These are phyloP conservation scores for Suillia variegata DNA, from an alignment of 2,888 invertebrate species.

Conservation along the genomic window DNA sequence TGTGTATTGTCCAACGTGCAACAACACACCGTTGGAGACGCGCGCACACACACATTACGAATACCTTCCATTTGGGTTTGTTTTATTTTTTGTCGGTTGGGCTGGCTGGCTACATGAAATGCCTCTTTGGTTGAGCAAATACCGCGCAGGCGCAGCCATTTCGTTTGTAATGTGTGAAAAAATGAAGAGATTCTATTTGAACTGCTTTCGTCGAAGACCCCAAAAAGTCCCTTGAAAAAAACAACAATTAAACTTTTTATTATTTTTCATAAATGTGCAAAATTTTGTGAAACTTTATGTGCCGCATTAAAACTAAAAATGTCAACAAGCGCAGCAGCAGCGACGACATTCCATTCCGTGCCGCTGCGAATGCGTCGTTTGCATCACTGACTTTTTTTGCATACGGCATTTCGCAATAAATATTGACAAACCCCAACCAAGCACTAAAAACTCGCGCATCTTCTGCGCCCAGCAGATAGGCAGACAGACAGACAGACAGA, in stretches of 20 bases:
- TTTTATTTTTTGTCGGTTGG: no score
- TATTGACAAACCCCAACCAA: conserved; percentile 38
- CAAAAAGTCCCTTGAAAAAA: no score
- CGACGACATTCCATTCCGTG: neutral
- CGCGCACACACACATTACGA: conserved; percentile 22
- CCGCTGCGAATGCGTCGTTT: neutral
- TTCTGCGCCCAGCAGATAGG: conserved; percentile 1
- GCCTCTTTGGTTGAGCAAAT: conserved; percentile 25
- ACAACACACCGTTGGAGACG: conserved; percentile 23
- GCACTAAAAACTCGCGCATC: neutral
- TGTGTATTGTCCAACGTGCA: no score
- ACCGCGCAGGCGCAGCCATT: neutral
- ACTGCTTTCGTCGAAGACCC: no score
- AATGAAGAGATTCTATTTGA: no score
- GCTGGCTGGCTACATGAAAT: conserved; percentile 28
- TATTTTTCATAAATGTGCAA: no score
- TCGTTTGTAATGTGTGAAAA: no score
- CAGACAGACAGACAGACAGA: conserved; percentile 12
- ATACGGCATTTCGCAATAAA: conserved; percentile 43
- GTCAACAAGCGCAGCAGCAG: no score
- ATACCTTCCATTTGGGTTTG: conserved; percentile 25
- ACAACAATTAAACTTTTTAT: no score
- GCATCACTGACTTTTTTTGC: neutral
- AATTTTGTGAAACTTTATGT: neutral
- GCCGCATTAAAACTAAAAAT: neutral